Base-by-base conservation (phyloP, 2,888 invertebrate species). In the Parapristionchus giblindavisi region DNA sequence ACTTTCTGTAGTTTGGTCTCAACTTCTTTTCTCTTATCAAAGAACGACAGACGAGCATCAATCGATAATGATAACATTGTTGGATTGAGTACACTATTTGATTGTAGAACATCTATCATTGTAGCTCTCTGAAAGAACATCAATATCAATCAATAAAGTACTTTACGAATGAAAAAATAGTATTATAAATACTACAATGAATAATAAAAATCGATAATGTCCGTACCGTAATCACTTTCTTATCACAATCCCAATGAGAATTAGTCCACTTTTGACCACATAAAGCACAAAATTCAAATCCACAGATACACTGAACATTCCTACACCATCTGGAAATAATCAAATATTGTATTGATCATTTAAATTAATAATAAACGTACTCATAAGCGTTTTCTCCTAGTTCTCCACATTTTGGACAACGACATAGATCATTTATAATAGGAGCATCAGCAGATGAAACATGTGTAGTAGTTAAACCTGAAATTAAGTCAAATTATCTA, bases 211-310 rank as follows among this genome's bases (percentile, higher is more conserved):
- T n/a, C n/a, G n/a, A n/a, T n/a, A 27, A 6, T 54, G 54, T 27
- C 54, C 58, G 32, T 32, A 58, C 36, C 63, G 29, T 43, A 27
- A 14, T 27, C 63, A 40, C 63, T 2, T 65, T 43, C 34, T 29
- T 32, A 5, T 65, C 63, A 14, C 63, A 65, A 3, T 29, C 29
- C 63, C 63, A 65, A 14, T 65, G 63, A 1, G 27, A 27, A 29
- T 65, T 43, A 3, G 63, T 65, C 63, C 63, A 65, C 29, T 65
- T 65, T 32, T 65, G 40, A 29, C 63, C 43, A 27, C 63, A 65
- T 21, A 43, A 43, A 43, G 27, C 17, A 27, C 63, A 65, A 32
- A 27, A 65, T 43, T 43, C 21, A 27, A 43, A 29, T 2, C 63
- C 63, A 24, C 63, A 65, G 11, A 29, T 32, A 21, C 63, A 65